Conservation (phyloP, 1,140 invertebrate genomes). For the Panagrolaimus sp. region DNA sequence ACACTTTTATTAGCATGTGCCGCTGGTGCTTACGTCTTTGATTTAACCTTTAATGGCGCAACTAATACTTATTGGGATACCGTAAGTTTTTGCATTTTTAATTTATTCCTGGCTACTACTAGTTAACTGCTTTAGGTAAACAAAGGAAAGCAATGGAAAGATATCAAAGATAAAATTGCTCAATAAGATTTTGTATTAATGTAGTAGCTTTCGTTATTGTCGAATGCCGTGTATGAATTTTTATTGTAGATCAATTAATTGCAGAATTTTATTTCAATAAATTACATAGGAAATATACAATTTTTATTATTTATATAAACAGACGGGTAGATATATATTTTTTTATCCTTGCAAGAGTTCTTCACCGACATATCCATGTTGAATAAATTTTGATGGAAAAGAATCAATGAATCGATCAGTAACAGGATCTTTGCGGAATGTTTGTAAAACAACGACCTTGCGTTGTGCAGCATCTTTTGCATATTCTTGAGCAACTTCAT, state of each 20-base stretch:
- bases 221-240: no score
- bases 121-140: slow-evolving; percentile 16
- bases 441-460: slow-evolving; percentile 27
- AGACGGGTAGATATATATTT: no score
- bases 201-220: no score
- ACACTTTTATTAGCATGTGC: slow-evolving; percentile 16
- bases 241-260: no score
- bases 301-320: no score
- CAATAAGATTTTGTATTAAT: background rate
- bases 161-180: slow-evolving; percentile 17
- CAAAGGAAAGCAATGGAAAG: slow-evolving; percentile 28
- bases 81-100: slow-evolving; percentile 3
- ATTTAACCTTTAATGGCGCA: slow-evolving; percentile 6
- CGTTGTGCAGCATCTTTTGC: slow-evolving; percentile 35
- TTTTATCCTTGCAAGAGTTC: slow-evolving; percentile 19
- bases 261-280: no score
- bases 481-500: slow-evolving; percentile 30
- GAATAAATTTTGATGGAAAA: slow-evolving; percentile 35
- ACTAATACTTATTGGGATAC: slow-evolving; percentile 2
- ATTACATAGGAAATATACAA: no score
- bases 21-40: slow-evolving; percentile 17
- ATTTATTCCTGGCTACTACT: slow-evolving; percentile 2
- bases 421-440: slow-evolving; percentile 34
- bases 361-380: slow-evolving; percentile 38
- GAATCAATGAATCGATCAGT: slow-evolving; percentile 31